Base-by-base conservation (phyloP, 2,888 invertebrate species). In the Calliphora vomitoria region DNA sequence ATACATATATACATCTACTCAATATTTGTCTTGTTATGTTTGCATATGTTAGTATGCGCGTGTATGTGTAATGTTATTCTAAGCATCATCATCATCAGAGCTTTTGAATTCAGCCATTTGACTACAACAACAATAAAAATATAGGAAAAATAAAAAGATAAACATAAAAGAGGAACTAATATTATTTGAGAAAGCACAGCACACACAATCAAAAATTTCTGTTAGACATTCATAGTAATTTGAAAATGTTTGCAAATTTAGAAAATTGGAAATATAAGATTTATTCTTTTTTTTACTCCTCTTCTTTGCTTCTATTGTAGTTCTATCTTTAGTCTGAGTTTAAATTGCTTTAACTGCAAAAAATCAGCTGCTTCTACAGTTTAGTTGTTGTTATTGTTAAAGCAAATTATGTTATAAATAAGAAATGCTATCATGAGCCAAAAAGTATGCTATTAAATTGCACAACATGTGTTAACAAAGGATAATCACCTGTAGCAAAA, bases 221-320 rank as follows among this genome's bases (percentile, higher is more conserved):
- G 75, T 79, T 82, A 78, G 75, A 79, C 74, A 85, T 85, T 85
- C 79, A 78, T 64, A 76, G 79, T 80, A 82, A 85, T 85, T 85
- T 80, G 82, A 82, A 88, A 85, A 88, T 80, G 68, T 88, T 86
- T 80, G 80, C 82, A 82, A 85, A 87, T 81, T 85, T 82, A 79
- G 80, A 84, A 84, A 87, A 87, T 84, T 84, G 87, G 76, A 84
- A 53, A 83, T 81, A 81, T 41, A 80, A 86, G 86, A 87, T 84
- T 83, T 81, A 81, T 84, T 64, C 64, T 66, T 72, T 53, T 60
- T 5, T 66, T 3, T 20, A 4, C 13, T 13, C n/a, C 0, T 35
- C 15, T 60, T 1, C n/a, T 8, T 60, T 74, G n/a, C 38, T 71
- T 3, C 31, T 55, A 15, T 25, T 83, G 20, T 69, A 20, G 31